Conservation (phyloP, 2,797 vertebrate genomes). For the Toxotes lorentzi region DNA sequence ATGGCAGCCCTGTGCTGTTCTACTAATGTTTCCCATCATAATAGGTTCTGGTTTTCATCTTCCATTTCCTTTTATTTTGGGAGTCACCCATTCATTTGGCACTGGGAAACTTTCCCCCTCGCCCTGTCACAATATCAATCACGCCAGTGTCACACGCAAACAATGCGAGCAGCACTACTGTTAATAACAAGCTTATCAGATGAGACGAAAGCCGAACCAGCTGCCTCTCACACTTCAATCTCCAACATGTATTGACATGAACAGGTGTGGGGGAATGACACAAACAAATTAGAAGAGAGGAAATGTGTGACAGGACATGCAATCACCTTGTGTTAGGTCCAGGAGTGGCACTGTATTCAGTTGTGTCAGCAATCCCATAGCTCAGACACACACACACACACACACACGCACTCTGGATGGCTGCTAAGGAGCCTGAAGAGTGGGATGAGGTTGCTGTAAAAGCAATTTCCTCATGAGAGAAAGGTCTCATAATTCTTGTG, state of each 20-base stretch:
- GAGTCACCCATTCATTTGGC: slow-evolving; percentile 56
- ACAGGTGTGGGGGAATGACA: slow-evolving; percentile 56
- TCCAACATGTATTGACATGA: slow-evolving; percentile 53
- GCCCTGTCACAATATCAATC: slow-evolving; percentile 71
- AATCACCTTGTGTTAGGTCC: slow-evolving; percentile 76
- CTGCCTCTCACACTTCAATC: slow-evolving; percentile 56
- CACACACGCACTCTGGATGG: slow-evolving; percentile 23
- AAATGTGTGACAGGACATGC: slow-evolving; percentile 59
- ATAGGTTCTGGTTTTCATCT: slow-evolving; percentile 71
- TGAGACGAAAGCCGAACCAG: slow-evolving; percentile 51
- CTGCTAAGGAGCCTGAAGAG: slow-evolving; percentile 61
- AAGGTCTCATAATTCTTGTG: slow-evolving; percentile 76
- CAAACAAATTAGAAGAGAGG: slow-evolving; percentile 65
- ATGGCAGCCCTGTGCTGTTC: slow-evolving; percentile 78
- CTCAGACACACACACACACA: slow-evolving; percentile 9
- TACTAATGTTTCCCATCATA: slow-evolving; percentile 82
- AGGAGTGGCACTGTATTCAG: slow-evolving; percentile 60
- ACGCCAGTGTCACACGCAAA: slow-evolving; percentile 48
- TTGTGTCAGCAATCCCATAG: slow-evolving; percentile 74
- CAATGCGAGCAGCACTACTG: slow-evolving; percentile 42
- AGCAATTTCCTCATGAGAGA: slow-evolving; percentile 79
- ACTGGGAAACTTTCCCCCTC: slow-evolving; percentile 42
- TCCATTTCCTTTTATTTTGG: slow-evolving; percentile 69
- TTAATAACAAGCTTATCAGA: slow-evolving; percentile 66
- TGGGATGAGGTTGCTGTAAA: slow-evolving; percentile 73